Evolutionary conservation across 2,113 vertebrate species (phyloP), one percentile per base, ranked within the genome.

Genomic region (Ascaphus truei): DNA sequence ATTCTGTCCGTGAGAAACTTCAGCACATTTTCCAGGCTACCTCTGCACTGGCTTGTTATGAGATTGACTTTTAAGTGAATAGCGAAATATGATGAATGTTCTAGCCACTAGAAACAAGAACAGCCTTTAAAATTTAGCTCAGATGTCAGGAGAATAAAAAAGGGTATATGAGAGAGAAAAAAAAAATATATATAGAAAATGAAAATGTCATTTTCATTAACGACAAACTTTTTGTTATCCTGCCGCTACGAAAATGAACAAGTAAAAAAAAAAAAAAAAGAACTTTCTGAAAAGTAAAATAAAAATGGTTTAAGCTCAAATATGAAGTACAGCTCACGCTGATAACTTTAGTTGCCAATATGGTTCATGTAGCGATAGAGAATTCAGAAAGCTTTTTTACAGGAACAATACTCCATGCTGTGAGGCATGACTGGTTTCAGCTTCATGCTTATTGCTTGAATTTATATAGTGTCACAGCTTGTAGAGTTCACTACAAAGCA

Each of bases 401-500:
- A 51, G 23, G 45, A 30, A 30, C 18, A 15, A n/a, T 36, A 20
- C 30, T 18, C 1, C 56, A 26, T 11, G 26, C 67, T 61, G 67
- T 52, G 45, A 41, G 67, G 25, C 15, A 29, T 31, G n/a, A 36
- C 59, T 47, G 39, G 52, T 33, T 64, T 64, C 26, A 7, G 13
- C 30, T 56, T 15, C 15, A 2, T 27, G 48, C 58, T 72, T 72
- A 64, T 72, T 72, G 50, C 41, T 34, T 57, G 58, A 64, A 62
- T 72, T 72, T 64, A 56, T 53, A 56, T 30, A 63, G 50, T 48
- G 52, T 72, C 58, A 64, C 59, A 58, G 53, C 39, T 50, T 56
- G 47, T n/a, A n/a, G 25, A 3, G n/a, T 43, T 62, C 7, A 53
- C 34, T 72, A 31, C 29, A 57, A 62, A 33, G 69, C 27, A 15